Evolutionary conservation across 2,888 invertebrate species (phyloP).

Genomic region (Pharmacophagus antenor): DNA sequence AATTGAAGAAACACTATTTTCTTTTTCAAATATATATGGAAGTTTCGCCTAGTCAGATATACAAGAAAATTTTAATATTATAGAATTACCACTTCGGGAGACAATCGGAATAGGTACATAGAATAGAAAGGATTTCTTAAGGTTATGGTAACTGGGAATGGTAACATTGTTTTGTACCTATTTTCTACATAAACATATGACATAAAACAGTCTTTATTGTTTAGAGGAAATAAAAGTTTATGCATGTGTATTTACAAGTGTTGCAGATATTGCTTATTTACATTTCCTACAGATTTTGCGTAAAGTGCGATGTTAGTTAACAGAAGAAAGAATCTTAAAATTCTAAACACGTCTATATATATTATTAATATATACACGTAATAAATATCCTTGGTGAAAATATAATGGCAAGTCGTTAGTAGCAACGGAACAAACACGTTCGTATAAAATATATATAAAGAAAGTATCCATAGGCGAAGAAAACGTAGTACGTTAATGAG

Average conservation of each 20-base stretch:
- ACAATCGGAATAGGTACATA: background rate
- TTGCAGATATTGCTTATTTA: constrained; percentile 56
- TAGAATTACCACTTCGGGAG: constrained; percentile 15
- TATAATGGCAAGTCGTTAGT: constrained; percentile 79
- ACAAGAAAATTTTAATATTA: constrained; percentile 22
- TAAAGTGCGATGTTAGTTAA: constrained; percentile 58
- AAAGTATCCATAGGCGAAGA: constrained; percentile 45
- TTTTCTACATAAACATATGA: constrained; percentile 47
- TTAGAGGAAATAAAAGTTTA: constrained; percentile 41
- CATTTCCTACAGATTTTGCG: constrained; percentile 49
- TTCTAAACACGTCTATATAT: constrained; percentile 49
- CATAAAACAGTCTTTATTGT: constrained; percentile 62
- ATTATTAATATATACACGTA: constrained; percentile 42
- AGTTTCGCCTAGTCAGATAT: constrained; percentile 25
- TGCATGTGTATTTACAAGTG: constrained; percentile 66
- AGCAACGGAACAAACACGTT: constrained; percentile 58
- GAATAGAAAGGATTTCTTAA: constrained; percentile 35
- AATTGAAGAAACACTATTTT: constrained; percentile 36
- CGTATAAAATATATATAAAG: constrained; percentile 52
- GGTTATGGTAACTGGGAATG: constrained; percentile 54
- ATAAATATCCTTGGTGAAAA: constrained; percentile 78
- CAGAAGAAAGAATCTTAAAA: constrained; percentile 53
- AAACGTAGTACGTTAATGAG: constrained; percentile 50
- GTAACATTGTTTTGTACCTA: constrained; percentile 51
- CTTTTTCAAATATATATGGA: constrained; percentile 28